Conservation (phyloP, 2,888 invertebrate species). For the Ophion costatus region DNA sequence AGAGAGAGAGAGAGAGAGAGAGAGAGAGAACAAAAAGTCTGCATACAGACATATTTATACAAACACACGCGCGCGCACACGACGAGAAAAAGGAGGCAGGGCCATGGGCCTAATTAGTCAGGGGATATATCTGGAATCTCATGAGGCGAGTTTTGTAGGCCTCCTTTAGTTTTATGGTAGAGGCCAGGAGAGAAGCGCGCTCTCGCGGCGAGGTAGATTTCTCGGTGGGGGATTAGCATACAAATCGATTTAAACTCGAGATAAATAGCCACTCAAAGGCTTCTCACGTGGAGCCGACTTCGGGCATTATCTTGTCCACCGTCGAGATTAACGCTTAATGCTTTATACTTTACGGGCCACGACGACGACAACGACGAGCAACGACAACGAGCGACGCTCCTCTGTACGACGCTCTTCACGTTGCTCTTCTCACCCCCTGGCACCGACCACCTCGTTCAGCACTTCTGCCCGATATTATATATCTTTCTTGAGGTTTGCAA, state of each 20-base stretch:
- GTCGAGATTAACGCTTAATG: conserved; percentile 83
- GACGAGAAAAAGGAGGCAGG: conserved; percentile 68
- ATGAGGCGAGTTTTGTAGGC: conserved; percentile 81
- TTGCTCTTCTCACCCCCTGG: conserved; percentile 30
- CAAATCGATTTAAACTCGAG: conserved; percentile 84
- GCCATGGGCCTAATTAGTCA: conserved; percentile 82
- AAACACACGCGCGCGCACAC: neutral
- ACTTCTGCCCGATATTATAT: conserved; percentile 50
- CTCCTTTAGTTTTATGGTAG: conserved; percentile 80
- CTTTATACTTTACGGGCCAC: conserved; percentile 81
- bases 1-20: too few species aligned
- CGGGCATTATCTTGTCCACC: conserved; percentile 83
- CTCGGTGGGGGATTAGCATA: conserved; percentile 82
- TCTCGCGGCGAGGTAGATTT: conserved; percentile 77
- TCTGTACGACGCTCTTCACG: conserved; percentile 64
- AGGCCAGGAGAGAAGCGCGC: conserved; percentile 73
- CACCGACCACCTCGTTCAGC: conserved; percentile 56
- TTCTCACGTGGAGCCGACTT: conserved; percentile 82
- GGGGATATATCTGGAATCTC: conserved; percentile 83
- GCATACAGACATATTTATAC: conserved; percentile 15
- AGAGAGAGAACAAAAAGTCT: conserved; percentile 13
- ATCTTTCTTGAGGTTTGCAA: conserved; percentile 35
- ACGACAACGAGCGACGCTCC: conserved; percentile 61
- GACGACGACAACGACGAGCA: conserved; percentile 61
- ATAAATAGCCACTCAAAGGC: conserved; percentile 83